These are phyloP conservation scores for Axinella damicornis DNA, from an alignment of 37 sponge, comb jelly and placozoan genomes.

Conservation along the genomic window DNA sequence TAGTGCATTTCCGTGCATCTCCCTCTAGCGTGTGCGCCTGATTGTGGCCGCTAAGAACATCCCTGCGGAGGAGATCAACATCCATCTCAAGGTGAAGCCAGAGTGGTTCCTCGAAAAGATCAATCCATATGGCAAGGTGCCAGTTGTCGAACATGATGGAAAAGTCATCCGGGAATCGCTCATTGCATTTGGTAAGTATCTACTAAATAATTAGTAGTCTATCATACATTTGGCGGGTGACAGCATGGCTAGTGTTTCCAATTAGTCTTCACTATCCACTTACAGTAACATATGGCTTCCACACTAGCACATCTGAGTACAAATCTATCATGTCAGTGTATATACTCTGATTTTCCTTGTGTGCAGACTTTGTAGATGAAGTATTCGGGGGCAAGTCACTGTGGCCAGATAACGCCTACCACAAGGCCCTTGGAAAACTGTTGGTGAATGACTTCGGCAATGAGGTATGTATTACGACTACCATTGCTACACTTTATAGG, in stretches of 20 bases:
- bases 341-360: too few relatives aligned
- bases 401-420: slow-evolving; percentile 60
- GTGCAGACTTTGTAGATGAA: slow-evolving; percentile 78
- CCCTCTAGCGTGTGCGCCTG: slow-evolving; percentile 70
- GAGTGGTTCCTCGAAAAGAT: slow-evolving; percentile 71
- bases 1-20: background rate
- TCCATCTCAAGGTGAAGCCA: slow-evolving; percentile 76
- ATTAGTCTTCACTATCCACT: background rate
- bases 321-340: too few relatives aligned
- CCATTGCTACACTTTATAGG: too few relatives aligned
- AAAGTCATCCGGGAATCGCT: slow-evolving; percentile 68
- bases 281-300: too few relatives aligned
- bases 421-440: slow-evolving; percentile 51
- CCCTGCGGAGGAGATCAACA: slow-evolving; percentile 53
- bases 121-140: slow-evolving; percentile 72
- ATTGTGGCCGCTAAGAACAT: slow-evolving; percentile 53
- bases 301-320: too few relatives aligned
- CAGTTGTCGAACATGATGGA: slow-evolving; percentile 74
- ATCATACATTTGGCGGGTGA: too few relatives aligned
- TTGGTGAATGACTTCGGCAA: slow-evolving; percentile 61
- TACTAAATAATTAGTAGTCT: background rate
- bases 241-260: too few relatives aligned
- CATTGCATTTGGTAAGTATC: slow-evolving; percentile 69
- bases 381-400: slow-evolving; percentile 45
- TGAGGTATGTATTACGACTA: slow-evolving; percentile 58